Percentiles rank a stretch among this genome's conserved stretches.
Conservation (phyloP, 1,140 invertebrate species). For the Achatina immaculata region DNA sequence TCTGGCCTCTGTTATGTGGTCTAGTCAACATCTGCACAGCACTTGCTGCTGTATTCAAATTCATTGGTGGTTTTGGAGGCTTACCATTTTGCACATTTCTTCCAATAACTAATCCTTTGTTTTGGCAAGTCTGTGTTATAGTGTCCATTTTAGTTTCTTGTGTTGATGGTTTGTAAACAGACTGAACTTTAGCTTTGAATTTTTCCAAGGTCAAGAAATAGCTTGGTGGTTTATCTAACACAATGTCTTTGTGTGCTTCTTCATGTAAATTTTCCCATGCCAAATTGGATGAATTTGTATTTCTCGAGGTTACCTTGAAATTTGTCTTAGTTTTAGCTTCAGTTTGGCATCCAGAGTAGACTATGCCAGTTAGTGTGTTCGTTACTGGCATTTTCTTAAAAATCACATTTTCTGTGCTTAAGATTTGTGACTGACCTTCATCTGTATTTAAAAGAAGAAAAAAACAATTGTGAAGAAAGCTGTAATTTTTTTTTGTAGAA, state of each 20-base stretch:
- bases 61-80: neutral
- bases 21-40: neutral
- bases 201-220: neutral
- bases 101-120: neutral
- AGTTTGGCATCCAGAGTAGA: constrained; percentile 55
- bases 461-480: no score
- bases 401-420: neutral
- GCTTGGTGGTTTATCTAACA: no score
- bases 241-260: neutral
- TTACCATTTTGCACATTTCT: neutral
- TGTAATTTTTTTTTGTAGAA: no score
- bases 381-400: constrained; percentile 45
- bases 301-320: neutral
- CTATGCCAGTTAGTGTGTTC: constrained; percentile 44
- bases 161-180: neutral
- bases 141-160: neutral
- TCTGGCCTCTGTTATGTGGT: neutral
- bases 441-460: neutral
- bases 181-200: constrained; percentile 11
- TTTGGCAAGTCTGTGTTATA: neutral
- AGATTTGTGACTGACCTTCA: neutral
- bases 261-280: constrained; percentile 5
- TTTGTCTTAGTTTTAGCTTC: constrained; percentile 28
- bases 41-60: neutral
- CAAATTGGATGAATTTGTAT: constrained; percentile 26